Base-by-base conservation (phyloP, 30 jellyfish, hydroid and myxozoan species). In the Aurelia aurita complex sp. Pacific region DNA sequence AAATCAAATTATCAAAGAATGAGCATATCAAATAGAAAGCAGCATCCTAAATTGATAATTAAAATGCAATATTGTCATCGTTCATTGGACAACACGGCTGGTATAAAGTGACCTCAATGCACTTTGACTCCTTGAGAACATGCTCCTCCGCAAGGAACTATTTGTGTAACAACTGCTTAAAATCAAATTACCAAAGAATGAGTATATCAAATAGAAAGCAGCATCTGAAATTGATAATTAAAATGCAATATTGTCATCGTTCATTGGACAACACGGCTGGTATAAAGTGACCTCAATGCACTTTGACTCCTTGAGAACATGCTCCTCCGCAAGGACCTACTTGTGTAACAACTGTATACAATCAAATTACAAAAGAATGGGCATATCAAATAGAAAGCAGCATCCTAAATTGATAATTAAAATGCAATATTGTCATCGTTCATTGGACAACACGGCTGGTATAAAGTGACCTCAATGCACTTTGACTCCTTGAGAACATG, bases 1-100 rank as follows among this genome's bases (percentile, higher is more conserved):
- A 2, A 2, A 38, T 23, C 29, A 23, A 23, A 38, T 2, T 46
- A 46, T 46, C 57, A 46, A 4, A 46, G 29, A 46, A 18, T 35
- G 69, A n/a, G 65, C 55, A 40, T 4, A 79, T 79, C 50, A 79
- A 79, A 79, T 50, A 65, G 73, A 79, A 62, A 70, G 74, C 43
- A 65, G 51, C 80, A 46, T 61, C 43, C 16, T 69, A 46, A 77
- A 36, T 60, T 77, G 78, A 9, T 46, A 46, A 38, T 38, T 5
- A 2, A 38, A 38, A 38, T 38, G 50, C 50, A 38, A 38, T 5
- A 38, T 38, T 38, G 50, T 5, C 50, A 38, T 38, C 5, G 50
- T 38, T 38, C 50, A 38, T 38, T 5, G 29, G 50, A 38, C 50
- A 38, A 38, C 50, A 38, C 5, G 50, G 50, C 50, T 38, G 5